Base-by-base conservation (phyloP, 2,888 invertebrate species). In the Plebejus anna region DNA sequence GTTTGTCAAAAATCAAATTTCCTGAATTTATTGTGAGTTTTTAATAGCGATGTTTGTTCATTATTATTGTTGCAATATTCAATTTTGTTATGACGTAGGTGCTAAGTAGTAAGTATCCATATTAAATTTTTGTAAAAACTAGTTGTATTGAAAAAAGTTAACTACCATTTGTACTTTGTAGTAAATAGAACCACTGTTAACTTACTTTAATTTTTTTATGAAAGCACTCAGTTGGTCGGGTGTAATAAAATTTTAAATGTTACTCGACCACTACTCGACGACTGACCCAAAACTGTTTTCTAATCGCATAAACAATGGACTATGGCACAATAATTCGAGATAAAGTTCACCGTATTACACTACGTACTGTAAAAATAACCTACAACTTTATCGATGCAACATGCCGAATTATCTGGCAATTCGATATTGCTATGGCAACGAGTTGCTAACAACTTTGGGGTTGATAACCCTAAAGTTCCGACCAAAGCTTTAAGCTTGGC, bases 371-470 rank as follows among this genome's bases (percentile, higher is more conserved):
- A 22, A 66, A 32, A 13, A 36, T 32, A 16, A 32, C 32, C 32
- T 32, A 32, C 32, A 16, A 32, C 4, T 55, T 7, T 73, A 36
- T 73, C 73, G 73, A 73, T 73, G 51, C 51, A 55, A 73, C 51
- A 55, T 66, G 66, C 70, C 36, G 78, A 79, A 81, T 79, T 78
- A 72, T 79, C 76, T 84, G 87, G 88, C 84, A 89, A 91, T 92
- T 93, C 92, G 91, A 92, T 92, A 89, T 92, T 89, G 82, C 90
- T 80, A 91, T 90, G 84, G 89, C 78, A 84, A 92, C 90, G 81
- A 59, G 78, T 78, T 82, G 87, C 87, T 83, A 73, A 87, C 90
- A 91, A 91, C 90, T 91, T 82, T 84, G 79, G 81, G 80, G 79
- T 59, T 71, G 28, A 70, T 32, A 55, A 75, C 59, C 38, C 51